Evolutionary conservation across 2,797 vertebrate genomes (phyloP), one percentile per base, ranked within the genome.

Genomic region (Crocidura indochinensis): DNA sequence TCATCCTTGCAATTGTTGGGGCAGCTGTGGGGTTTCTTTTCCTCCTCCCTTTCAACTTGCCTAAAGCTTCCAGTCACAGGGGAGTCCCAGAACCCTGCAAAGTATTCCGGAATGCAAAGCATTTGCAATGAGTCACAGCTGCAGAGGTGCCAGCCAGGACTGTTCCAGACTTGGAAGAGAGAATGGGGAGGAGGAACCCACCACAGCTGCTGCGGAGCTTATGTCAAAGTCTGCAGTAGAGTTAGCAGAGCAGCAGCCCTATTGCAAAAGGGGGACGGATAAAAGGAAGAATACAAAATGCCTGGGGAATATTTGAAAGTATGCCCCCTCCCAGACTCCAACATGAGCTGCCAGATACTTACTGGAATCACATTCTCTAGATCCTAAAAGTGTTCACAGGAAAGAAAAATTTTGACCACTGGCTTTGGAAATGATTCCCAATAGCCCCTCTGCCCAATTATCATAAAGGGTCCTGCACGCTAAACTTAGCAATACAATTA

Each of bases 81-180:
- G 80, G 93, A 96, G 94, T 82, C 90, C 92, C 94, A 10, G 87
- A 90, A 56, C 85, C 78, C 78, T 46, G 79, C 38, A 31, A 89
- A 91, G 73, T 79, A 92, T 92, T 84, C 90, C 14, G 91, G 94
- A 96, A 96, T 95, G 94, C 79, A 60, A 91, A 95, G 79, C 90
- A 94, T 94, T 80, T 85, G 82, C 87, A 24, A 3, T 92, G 94
- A 95, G 85, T 94, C 95, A 92, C 96, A 96, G 95, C 90, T 93
- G 94, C 82, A 8, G 87, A 84, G 51, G 65, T 89, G 94, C 91
- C 93, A 80, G 78, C n/a, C 0, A 62, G 86, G 65, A 75, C 64
- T 53, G 81, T 38, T 94, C 11, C 80, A 85, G 90, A 56, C 92
- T 47, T 8, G 27, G 27, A 46, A 51, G 65, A 47, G 65, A 62